phyloP scores from a whole-genome alignment of 35 echinoderm and acorn worm genomes.

The Amphiura filiformis region DNA sequence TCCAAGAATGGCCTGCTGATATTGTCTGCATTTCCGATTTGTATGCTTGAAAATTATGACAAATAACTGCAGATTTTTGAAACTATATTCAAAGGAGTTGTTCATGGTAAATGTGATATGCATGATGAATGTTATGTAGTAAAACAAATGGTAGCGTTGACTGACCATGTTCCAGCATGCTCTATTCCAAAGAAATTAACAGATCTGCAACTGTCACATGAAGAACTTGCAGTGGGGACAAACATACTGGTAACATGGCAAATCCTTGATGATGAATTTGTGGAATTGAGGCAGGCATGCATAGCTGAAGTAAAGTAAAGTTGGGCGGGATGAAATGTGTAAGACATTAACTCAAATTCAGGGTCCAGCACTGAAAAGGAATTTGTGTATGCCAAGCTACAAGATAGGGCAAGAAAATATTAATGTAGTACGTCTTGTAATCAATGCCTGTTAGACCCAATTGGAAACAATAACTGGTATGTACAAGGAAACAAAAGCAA shows the following conservation, averaged over 20 bases:
- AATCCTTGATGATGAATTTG: not conserved
- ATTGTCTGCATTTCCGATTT: too few relatives aligned
- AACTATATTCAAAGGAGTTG: not conserved
- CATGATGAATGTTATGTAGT: not conserved
- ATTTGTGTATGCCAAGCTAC: not conserved
- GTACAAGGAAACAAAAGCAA: not conserved
- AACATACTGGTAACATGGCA: not conserved
- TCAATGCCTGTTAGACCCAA: not conserved
- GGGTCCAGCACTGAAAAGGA: not conserved
- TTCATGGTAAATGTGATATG: not conserved
- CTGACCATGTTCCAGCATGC: not conserved
- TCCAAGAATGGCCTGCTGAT: too few relatives aligned
- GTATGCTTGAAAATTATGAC: too few relatives aligned
- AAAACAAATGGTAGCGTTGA: not conserved
- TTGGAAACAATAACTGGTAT: not conserved
- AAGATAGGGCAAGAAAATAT: not conserved
- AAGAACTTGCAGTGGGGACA: not conserved
- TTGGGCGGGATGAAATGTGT: not conserved
- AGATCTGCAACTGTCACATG: not conserved
- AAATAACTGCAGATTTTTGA: too few relatives aligned
- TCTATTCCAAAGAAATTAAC: not conserved
- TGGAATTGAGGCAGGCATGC: not conserved
- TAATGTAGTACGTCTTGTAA: not conserved
- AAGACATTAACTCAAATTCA: not conserved
- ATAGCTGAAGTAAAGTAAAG: not conserved